Conservation (phyloP, 2,113 vertebrate genomes). For the Falco punctatus region DNA sequence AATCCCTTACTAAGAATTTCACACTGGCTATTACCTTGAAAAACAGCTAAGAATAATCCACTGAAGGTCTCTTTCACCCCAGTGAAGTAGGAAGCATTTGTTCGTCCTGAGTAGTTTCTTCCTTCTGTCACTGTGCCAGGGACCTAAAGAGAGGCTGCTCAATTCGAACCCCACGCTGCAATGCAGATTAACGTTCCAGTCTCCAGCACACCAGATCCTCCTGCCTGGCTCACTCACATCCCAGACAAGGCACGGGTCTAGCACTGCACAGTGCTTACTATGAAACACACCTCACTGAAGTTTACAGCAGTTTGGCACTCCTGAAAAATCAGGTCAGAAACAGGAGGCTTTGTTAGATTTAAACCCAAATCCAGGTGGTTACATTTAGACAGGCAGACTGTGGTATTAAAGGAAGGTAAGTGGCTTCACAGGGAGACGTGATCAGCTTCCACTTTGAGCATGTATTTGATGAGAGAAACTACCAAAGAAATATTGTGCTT, state of each 20-base stretch:
- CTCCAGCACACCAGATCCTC: not conserved
- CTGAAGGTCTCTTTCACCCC: not conserved
- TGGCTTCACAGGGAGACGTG: not conserved
- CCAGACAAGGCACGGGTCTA: not conserved
- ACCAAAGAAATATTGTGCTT: not conserved
- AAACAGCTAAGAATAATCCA: not conserved
- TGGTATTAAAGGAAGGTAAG: not conserved
- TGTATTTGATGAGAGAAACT: not conserved
- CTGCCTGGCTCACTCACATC: not conserved
- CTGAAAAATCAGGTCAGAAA: not conserved
- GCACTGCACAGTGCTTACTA: not conserved
- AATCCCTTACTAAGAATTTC: not conserved
- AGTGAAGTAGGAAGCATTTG: not conserved
- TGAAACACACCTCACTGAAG: not conserved
- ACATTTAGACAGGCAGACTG: not conserved
- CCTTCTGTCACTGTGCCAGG: not conserved
- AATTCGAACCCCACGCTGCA: not conserved
- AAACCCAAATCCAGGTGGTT: not conserved
- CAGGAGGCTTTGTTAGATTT: not conserved
- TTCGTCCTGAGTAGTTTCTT: not conserved
- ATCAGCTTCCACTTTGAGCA: not conserved
- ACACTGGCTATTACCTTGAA: not conserved
- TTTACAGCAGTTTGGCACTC: not conserved
- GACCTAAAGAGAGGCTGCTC: not conserved
- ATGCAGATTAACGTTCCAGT: not conserved